A percentile compares a stretch with the other conserved stretches of the same genome.
phyloP scores from a whole-genome alignment of 2,888 invertebrate genomes.

The Atrina japonica region DNA sequence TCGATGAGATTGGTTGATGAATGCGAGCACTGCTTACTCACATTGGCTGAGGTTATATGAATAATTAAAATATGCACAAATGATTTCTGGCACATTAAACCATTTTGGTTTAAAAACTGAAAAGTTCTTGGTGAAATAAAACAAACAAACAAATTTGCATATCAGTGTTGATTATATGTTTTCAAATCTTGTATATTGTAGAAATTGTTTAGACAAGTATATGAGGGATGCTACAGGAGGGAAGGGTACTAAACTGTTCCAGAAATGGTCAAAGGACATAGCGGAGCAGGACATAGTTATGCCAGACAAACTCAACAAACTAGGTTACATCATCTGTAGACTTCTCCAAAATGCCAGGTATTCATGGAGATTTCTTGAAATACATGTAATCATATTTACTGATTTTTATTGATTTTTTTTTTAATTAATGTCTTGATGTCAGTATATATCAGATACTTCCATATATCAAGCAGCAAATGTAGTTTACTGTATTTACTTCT shows the following conservation, averaged over 20 bases:
- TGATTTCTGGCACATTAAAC: background rate
- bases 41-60: too few species aligned
- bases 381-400: too few species aligned
- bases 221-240: constrained; percentile 70
- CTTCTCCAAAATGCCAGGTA: constrained; percentile 74
- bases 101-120: background rate
- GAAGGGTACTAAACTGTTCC: constrained; percentile 65
- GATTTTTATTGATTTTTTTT: too few species aligned
- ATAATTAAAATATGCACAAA: too few species aligned
- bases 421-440: too few species aligned
- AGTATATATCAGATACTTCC: too few species aligned
- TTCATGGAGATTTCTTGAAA: too few species aligned
- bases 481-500: too few species aligned
- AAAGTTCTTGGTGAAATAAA: background rate
- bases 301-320: constrained; percentile 63
- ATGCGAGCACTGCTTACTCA: too few species aligned
- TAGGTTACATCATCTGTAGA: constrained; percentile 71
- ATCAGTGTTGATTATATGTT: background rate
- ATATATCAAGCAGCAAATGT: too few species aligned
- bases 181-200: constrained; percentile 37
- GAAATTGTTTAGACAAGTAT: constrained; percentile 71
- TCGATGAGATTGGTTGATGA: too few species aligned
- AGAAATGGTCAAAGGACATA: constrained; percentile 59
- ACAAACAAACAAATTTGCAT: too few species aligned
- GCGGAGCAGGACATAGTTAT: constrained; percentile 43